Percentiles rank a stretch among this genome's conserved stretches.
Conservation (phyloP, 2,888 invertebrate genomes). For the Mesorhabditis belari region DNA sequence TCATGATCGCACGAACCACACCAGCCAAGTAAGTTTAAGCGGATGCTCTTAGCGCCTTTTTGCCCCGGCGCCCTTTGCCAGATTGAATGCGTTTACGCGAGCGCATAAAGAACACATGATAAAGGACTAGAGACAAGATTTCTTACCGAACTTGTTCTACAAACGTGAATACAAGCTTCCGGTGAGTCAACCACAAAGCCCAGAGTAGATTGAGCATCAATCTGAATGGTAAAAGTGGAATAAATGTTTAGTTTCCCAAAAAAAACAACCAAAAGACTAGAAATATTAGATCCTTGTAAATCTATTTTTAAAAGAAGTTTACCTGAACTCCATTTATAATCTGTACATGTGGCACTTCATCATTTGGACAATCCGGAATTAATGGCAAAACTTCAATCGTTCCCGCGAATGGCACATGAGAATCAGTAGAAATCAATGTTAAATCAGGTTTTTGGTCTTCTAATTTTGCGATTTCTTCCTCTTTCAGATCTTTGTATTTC, state of each 20-base stretch:
- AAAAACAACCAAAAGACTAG: slow-evolving; percentile 23
- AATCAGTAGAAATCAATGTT: no score
- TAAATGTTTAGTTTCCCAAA: slow-evolving; percentile 1
- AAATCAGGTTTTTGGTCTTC: background rate
- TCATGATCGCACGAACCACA: no score
- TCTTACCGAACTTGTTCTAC: slow-evolving; percentile 37
- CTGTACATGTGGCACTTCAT: slow-evolving; percentile 34
- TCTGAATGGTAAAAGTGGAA: slow-evolving; percentile 5
- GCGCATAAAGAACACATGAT: no score
- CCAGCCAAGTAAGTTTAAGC: no score
- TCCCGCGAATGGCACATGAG: no score
- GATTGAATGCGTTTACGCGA: no score
- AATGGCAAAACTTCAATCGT: slow-evolving; percentile 20
- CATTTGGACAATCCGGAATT: slow-evolving; percentile 35
- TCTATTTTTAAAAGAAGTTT: background rate
- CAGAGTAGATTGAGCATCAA: slow-evolving; percentile 13
- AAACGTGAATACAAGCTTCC: slow-evolving; percentile 42
- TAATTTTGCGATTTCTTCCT: background rate
- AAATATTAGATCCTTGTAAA: slow-evolving; percentile 5
- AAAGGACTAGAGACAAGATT: no score
- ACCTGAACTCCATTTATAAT: slow-evolving; percentile 48
- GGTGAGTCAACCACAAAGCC: slow-evolving; percentile 15
- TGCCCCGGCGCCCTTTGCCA: no score
- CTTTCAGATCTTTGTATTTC: background rate
- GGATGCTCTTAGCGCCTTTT: no score